These are phyloP conservation scores for Flabesymbios commensalis DNA, from an alignment of 2,888 invertebrate species.

Conservation along the genomic window DNA sequence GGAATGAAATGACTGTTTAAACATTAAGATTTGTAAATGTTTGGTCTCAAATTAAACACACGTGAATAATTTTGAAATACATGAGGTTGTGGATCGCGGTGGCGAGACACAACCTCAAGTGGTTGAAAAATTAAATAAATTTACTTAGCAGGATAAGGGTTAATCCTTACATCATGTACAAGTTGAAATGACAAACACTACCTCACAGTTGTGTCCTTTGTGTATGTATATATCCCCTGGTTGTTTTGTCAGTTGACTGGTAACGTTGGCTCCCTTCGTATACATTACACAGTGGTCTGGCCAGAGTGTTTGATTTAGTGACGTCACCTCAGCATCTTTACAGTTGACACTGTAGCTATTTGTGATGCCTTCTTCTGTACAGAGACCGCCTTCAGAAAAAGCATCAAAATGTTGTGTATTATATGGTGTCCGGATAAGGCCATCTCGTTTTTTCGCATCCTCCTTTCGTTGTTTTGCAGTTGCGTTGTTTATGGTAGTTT, in stretches of 20 bases:
- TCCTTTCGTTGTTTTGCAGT: not conserved
- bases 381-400: conserved; percentile 20
- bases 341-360: conserved; percentile 23
- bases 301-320: conserved; percentile 46
- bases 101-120: too few relatives aligned
- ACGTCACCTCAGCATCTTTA: conserved; percentile 3
- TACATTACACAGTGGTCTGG: conserved; percentile 51
- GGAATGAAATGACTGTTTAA: too few relatives aligned
- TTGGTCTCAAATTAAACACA: too few relatives aligned
- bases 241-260: conserved; percentile 16
- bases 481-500: too few relatives aligned
- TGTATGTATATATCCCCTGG: conserved; percentile 38
- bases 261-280: conserved; percentile 40
- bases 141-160: too few relatives aligned
- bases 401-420: not conserved
- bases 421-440: not conserved
- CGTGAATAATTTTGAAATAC: too few relatives aligned
- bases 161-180: too few relatives aligned
- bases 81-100: too few relatives aligned
- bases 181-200: too few relatives aligned
- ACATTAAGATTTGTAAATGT: too few relatives aligned
- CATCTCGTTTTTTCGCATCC: not conserved
- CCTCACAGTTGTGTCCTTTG: conserved; percentile 45
- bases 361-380: conserved; percentile 5
- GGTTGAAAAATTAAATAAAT: too few relatives aligned